A percentile compares a stretch with the other conserved stretches of the same genome.
These are phyloP conservation scores for Ageneiosus marmoratus DNA, from an alignment of 2,113 vertebrate genomes.

Conservation along the genomic window DNA sequence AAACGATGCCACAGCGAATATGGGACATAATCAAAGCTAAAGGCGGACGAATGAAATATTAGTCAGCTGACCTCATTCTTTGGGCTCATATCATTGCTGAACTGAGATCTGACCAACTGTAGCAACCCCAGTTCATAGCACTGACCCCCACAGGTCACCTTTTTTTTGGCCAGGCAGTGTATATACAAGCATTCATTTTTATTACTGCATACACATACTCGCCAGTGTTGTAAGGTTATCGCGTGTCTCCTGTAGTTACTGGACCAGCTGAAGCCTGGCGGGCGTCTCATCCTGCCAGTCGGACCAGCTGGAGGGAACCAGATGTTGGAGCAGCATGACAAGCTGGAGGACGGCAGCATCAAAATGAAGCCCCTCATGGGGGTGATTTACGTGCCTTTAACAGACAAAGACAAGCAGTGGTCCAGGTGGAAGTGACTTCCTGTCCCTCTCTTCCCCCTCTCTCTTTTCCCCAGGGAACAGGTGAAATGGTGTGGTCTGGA, in stretches of 20 bases:
- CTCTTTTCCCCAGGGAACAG: constrained; percentile 85
- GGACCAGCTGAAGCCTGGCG: constrained; percentile 97
- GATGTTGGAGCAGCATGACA: constrained; percentile 98
- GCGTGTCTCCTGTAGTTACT: constrained; percentile 77
- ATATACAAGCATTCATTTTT: not conserved
- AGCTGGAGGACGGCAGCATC: constrained; percentile 95
- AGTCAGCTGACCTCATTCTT: no score
- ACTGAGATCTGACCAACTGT: no score
- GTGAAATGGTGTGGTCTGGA: constrained; percentile 94
- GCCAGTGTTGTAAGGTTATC: not conserved
- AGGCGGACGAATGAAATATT: no score
- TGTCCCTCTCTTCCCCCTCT: constrained; percentile 79
- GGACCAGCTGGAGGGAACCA: constrained; percentile 97
- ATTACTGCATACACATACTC: not conserved
- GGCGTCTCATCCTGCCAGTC: constrained; percentile 94
- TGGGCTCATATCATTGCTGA: no score
- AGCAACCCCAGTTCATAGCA: no score
- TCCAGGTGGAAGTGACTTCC: constrained; percentile 99
- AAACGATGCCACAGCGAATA: no score
- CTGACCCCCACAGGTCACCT: no score
- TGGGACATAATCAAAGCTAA: no score
- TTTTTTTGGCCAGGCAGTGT: no score
- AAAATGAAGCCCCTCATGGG: constrained; percentile 99
- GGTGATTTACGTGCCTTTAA: constrained; percentile 99
- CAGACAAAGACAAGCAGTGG: constrained; percentile 99